phyloP scores from a whole-genome alignment of 2,113 vertebrate species.

The Ranitomeya variabilis region DNA sequence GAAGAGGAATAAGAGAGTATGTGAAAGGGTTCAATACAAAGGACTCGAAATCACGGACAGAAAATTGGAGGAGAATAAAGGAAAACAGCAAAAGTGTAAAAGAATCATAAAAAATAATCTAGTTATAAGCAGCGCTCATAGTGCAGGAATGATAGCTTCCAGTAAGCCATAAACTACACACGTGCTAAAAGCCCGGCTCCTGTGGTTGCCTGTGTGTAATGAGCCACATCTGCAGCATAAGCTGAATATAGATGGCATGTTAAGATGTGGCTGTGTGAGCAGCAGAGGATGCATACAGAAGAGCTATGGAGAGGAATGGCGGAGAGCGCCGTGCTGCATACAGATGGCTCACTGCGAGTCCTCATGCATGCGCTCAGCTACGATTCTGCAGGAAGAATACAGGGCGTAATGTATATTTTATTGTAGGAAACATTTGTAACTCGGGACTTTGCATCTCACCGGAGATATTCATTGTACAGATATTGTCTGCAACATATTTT shows the following conservation, averaged over 20 bases:
- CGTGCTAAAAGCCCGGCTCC: background rate
- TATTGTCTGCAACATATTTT: no score
- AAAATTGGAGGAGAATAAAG: slow-evolving; percentile 14
- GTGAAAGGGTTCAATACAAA: background rate
- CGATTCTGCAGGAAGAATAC: background rate
- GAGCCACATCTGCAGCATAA: slow-evolving; percentile 34
- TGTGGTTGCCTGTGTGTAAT: slow-evolving; percentile 33
- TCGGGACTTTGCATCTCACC: no score
- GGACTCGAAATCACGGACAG: background rate
- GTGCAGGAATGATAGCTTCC: slow-evolving; percentile 27
- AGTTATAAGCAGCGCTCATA: slow-evolving; percentile 22
- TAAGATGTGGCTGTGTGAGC: slow-evolving; percentile 35
- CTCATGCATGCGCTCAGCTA: background rate
- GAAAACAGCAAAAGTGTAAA: background rate
- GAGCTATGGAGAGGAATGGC: background rate
- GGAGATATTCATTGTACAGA: no score
- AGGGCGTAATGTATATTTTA: background rate
- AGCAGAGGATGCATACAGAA: slow-evolving; percentile 37
- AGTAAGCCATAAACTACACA: slow-evolving; percentile 19
- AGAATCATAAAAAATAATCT: slow-evolving; percentile 30
- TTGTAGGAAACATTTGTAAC: background rate
- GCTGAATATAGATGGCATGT: slow-evolving; percentile 47
- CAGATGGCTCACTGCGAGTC: background rate
- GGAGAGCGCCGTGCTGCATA: slow-evolving; percentile 22
- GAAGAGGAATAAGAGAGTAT: no score